Evolutionary conservation across 35 echinoderm and acorn worm genomes (phyloP), one percentile per base, ranked within the genome.

Genomic region (Ptychodera flava): DNA sequence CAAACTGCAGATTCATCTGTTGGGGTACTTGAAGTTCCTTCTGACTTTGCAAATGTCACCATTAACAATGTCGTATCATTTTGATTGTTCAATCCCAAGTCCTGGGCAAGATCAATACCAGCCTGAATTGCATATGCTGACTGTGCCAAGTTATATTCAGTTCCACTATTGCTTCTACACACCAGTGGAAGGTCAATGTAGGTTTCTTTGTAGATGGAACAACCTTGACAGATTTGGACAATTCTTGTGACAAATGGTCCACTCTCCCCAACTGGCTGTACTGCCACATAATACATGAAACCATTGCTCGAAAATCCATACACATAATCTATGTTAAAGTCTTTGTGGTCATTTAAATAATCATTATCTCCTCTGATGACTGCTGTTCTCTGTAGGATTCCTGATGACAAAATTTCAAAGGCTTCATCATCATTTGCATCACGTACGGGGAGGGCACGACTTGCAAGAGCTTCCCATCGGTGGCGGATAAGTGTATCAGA

Each of bases 211-310:
- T 87, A 91, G 10, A 77, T 32, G 15, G 32, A 36, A 83, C 93
- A 91, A 31, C 37, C 32, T 27, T 97, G 91, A 34, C 94, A 97
- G 29, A 97, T 90, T 33, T 86, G 85, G 36, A 88, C 88, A 14
- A 97, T 78, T 83, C 93, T 97, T 38, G 94, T 97, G 85, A 34
- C 36, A 31, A 82, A 1, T 87, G 64, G 16, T 31, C 37, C 0
- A 37, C 28, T 34, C 15, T 75, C 34, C 16, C 82, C 79, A 37
- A 33, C 22, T 6, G 88, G 94, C 78, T 97, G 94, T 15, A 90
- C 84, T 12, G 85, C 94, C 31, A 97, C 80, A 86, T 93, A 97
- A 75, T 97, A 97, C 77, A 85, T 93, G 64, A 97, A 97, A 32
- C 83, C 83, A 31, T 82, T 82, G 28, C 81, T 78, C 16, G 94